phyloP scores from a whole-genome alignment of 1,140 invertebrate genomes.

The Drosophila obscura region DNA sequence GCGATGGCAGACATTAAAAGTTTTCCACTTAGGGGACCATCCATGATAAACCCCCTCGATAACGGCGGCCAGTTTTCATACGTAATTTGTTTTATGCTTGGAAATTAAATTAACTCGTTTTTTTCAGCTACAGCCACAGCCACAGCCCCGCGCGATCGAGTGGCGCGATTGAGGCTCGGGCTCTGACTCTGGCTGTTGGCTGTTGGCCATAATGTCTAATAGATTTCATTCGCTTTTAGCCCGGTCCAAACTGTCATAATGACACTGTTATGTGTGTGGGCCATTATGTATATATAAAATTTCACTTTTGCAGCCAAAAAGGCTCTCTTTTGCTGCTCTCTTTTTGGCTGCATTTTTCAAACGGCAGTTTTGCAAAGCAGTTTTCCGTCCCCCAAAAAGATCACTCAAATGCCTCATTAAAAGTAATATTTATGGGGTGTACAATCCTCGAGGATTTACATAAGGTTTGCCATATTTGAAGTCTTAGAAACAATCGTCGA shows the following conservation, averaged over 20 bases:
- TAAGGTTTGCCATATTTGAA: not conserved
- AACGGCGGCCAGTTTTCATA: conserved; percentile 66
- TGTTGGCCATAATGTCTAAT: conserved; percentile 62
- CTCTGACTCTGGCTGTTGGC: not conserved
- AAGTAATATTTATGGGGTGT: conserved; percentile 34
- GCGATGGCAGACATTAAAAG: conserved; percentile 7
- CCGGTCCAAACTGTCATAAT: conserved; percentile 75
- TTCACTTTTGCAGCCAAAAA: conserved; percentile 71
- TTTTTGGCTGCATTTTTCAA: not conserved
- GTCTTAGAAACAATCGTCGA: conserved; percentile 62
- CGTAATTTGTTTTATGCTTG: conserved; percentile 79
- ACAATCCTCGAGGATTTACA: conserved; percentile 29
- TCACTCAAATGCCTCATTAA: conserved; percentile 8
- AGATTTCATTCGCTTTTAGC: conserved; percentile 71
- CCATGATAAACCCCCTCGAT: conserved; percentile 64
- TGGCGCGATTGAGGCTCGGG: conserved; percentile 29
- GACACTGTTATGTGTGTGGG: conserved; percentile 66
- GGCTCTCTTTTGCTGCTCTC: conserved; percentile 28
- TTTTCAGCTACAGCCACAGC: conserved; percentile 37
- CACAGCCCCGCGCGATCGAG: conserved; percentile 25
- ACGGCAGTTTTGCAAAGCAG: conserved; percentile 59
- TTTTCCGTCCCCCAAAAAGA: conserved; percentile 5
- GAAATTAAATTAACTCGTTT: conserved; percentile 81
- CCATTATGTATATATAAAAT: conserved; percentile 70
- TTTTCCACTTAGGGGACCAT: conserved; percentile 24